Conservation (phyloP, 92 coral and sea anemone genomes). For the Epizoanthus fatuus region DNA sequence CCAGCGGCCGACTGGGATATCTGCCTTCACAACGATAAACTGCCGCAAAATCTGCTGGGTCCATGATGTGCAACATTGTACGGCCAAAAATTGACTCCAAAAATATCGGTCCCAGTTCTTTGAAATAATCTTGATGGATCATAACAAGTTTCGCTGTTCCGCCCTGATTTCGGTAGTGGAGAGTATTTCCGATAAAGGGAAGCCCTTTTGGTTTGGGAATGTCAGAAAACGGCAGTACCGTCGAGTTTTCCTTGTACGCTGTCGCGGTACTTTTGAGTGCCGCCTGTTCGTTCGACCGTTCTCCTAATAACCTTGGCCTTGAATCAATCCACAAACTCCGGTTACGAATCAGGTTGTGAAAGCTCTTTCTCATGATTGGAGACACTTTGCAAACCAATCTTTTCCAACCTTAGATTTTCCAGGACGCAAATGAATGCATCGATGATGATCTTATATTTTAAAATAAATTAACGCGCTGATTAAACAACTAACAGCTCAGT, state of each 20-base stretch:
- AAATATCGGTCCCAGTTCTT: conserved; percentile 76
- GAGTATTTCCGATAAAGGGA: background rate
- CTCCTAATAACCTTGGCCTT: conserved; percentile 28
- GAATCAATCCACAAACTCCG: background rate
- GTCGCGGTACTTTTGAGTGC: conserved; percentile 19
- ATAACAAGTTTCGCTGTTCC: conserved; percentile 43
- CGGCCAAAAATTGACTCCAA: conserved; percentile 58
- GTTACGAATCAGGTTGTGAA: background rate
- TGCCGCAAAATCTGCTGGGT: conserved; percentile 62
- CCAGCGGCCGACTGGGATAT: conserved; percentile 55
- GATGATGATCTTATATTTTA: too few species aligned
- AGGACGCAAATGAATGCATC: too few species aligned
- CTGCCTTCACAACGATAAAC: conserved; percentile 80
- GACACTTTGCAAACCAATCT: too few species aligned
- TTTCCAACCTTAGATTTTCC: too few species aligned
- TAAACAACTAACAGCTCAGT: too few species aligned
- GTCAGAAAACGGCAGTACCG: conserved; percentile 32
- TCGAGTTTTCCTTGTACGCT: background rate
- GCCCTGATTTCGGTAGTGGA: conserved; percentile 30
- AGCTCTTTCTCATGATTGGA: background rate
- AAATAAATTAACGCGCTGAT: too few species aligned
- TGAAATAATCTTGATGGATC: conserved; percentile 44
- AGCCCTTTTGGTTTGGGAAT: conserved; percentile 55
- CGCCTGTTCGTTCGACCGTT: conserved; percentile 30
- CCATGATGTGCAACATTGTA: conserved; percentile 49